Base-by-base conservation (phyloP, 2,888 invertebrate genomes). In the Trisateles emortualis region DNA sequence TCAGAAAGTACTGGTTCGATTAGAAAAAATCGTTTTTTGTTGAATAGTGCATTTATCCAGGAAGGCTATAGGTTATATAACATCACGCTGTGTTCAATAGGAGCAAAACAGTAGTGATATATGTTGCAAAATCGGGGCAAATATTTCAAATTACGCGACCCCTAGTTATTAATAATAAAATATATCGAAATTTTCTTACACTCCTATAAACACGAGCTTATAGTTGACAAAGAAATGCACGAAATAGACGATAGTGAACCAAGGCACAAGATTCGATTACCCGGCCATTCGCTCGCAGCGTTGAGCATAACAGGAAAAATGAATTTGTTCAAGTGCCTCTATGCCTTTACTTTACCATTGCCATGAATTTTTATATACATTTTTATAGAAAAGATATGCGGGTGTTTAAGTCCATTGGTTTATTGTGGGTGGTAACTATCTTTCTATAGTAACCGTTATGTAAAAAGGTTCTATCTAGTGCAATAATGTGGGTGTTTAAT, bases 241-340 rank as follows among this genome's bases (percentile, higher is more conserved):
- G 30, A 56, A 51, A 42, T 52, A 56, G 48, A 39, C 59, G 17
- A 41, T 39, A 48, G 39, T 29, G 46, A 54, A 63, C 57, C 53
- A 45, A 52, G 40, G 64, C 53, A 46, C 53, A 33, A 72, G 74
- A 84, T 84, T 81, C 78, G 81, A 83, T 84, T 81, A 83, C 78
- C 41, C 52, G 32, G 67, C 62, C 75, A 72, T 75, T 78, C 70
- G 69, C 76, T 67, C 66, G 66, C 57, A 72, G 77, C 70, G 73
- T 66, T 62, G 78, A 67, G 69, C 69, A 75, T 82, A 78, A 84
- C 83, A 81, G 75, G 81, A 78, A 81, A 84, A 84, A 78, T 81
- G 80, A 84, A 83, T 82, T 83, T 79, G 64, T 72, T 68, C 60
- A 72, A 74, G 70, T 67, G 56, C 58, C 71, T n/a, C n/a, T 65